Base-by-base conservation (phyloP, 2,888 invertebrate genomes). In the Rutpela maculata region DNA sequence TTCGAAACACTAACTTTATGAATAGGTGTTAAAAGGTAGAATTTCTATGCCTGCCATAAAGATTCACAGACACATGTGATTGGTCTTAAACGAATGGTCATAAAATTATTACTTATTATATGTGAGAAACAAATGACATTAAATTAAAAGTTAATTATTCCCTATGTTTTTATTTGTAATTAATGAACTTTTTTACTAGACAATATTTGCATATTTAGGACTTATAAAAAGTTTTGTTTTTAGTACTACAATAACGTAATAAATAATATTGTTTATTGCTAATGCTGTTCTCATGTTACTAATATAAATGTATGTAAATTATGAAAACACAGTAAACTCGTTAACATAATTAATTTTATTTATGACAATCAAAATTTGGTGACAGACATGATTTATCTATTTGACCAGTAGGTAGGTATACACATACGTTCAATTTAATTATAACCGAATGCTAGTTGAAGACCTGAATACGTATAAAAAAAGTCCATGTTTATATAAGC, bases 311-410 rank as follows among this genome's bases (percentile, higher is more conserved):
- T 50, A 50, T 50, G 50, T 50, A 50, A 50, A 50, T 50, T 3
- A 50, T n/a, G n/a, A 50, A 50, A 50, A 50, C 50, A 15, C 50
- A n/a, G 15, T 50, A 50, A 50, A 50, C n/a, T 50, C 1, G 43
- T 43, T 43, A 50, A 50, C 15, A n/a, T n/a, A 50, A 50, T 50
- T 50, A 50, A 50, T 50, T n/a, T 50, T 50, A 50, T 50, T 50
- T 50, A 50, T n/a, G 50, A n/a, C 50, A 6, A 50, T 50, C 50
- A 50, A 50, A 50, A 50, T 50, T 50, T 50, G 50, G 50, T 50
- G 50, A 50, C 50, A 50, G 50, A 50, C n/a, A 50, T 50, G 50
- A 50, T 50, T 50, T 50, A 50, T 50, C 3, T 50, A 50, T 15
- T 15, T n/a, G n/a, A n/a, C 50, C n/a, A 17, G 50, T 50, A 15